Conservation (phyloP, 2,888 invertebrate species). For the Eupsilia transversa region DNA sequence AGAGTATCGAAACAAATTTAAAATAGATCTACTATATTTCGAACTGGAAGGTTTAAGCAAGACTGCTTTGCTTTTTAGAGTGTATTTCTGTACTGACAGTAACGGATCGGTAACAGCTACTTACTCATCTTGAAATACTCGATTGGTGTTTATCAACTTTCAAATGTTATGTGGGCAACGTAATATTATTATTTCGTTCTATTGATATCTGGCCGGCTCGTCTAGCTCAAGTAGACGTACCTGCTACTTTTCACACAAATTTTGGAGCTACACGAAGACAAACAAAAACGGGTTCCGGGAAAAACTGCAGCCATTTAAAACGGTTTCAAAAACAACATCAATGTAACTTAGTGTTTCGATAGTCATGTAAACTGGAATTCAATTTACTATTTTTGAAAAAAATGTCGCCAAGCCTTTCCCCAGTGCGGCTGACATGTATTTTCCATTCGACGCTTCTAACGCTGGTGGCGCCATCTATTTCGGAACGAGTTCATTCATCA, state of each 20-base stretch:
- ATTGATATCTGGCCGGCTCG: background rate
- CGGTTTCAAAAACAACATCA: conserved; percentile 21
- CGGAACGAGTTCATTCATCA: conserved; percentile 66
- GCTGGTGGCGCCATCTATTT: conserved; percentile 58
- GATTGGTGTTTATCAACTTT: background rate
- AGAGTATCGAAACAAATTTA: background rate
- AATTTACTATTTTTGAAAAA: conserved; percentile 58
- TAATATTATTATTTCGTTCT: background rate
- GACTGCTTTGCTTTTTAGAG: background rate
- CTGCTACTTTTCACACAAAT: background rate
- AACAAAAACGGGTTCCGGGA: background rate
- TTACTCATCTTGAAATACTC: background rate
- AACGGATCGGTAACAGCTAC: conserved; percentile 5
- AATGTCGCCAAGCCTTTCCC: conserved; percentile 28
- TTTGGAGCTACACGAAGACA: background rate
- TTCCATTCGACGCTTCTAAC: conserved; percentile 66
- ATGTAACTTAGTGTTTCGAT: conserved; percentile 35
- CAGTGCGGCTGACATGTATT: conserved; percentile 62
- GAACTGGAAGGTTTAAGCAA: background rate
- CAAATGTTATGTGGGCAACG: background rate
- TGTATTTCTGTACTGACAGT: conserved; percentile 16
- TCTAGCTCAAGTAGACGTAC: background rate
- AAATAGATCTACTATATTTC: background rate
- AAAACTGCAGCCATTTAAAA: conserved; percentile 9
- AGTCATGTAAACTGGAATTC: conserved; percentile 49